phyloP scores from a whole-genome alignment of 1,140 invertebrate species.

The Bombus waltoni region DNA sequence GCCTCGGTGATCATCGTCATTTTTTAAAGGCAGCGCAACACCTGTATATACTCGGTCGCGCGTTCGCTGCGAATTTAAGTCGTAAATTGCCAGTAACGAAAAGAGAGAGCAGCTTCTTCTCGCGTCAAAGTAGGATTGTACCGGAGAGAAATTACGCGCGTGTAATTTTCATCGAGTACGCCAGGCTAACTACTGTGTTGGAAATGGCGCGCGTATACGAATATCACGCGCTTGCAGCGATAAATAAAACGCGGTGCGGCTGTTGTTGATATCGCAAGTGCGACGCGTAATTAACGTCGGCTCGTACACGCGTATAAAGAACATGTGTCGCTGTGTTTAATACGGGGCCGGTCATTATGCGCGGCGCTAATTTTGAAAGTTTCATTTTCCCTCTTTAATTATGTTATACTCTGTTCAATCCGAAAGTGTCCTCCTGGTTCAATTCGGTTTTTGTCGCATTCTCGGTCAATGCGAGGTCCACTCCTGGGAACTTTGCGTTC shows the following conservation, averaged over 20 bases:
- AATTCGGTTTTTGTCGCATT: not conserved
- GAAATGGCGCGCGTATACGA: not conserved
- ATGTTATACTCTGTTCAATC: slow-evolving; percentile 5
- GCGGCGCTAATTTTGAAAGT: slow-evolving; percentile 24
- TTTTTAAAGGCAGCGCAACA: not conserved
- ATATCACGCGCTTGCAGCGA: slow-evolving; percentile 4
- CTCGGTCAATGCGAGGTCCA: too few species aligned
- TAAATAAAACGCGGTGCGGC: slow-evolving; percentile 44
- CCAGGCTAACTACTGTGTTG: not conserved
- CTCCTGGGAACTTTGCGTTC: not conserved
- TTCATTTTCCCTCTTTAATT: slow-evolving; percentile 26
- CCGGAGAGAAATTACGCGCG: not conserved
- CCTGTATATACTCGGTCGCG: not conserved
- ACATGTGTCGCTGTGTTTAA: slow-evolving; percentile 33
- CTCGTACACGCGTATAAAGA: slow-evolving; percentile 33
- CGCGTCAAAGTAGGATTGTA: slow-evolving; percentile 7
- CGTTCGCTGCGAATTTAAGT: not conserved
- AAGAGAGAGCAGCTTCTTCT: not conserved
- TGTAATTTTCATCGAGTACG: slow-evolving; percentile 24
- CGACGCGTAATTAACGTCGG: slow-evolving; percentile 51
- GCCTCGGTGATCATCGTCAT: not conserved
- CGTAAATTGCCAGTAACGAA: not conserved
- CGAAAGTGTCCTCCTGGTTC: not conserved
- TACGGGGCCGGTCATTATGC: not conserved
- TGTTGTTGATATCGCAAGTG: slow-evolving; percentile 51